These are phyloP conservation scores for Zoanthus solanderi DNA, from an alignment of 92 coral and sea anemone species.

Conservation along the genomic window DNA sequence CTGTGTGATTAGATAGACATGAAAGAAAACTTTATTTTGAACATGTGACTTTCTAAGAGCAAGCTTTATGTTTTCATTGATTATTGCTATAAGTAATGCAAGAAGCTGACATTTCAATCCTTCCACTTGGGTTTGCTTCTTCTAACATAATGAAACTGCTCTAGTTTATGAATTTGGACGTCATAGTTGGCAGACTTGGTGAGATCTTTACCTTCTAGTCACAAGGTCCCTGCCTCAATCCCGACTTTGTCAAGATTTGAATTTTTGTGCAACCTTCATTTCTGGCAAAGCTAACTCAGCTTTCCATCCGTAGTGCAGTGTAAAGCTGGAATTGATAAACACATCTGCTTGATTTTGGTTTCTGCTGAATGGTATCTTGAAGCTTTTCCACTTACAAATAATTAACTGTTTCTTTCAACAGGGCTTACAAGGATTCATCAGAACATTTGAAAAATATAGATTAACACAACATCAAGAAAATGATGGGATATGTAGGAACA, in stretches of 20 bases:
- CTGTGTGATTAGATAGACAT: not conserved
- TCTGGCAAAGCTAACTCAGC: no score
- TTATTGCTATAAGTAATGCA: no score
- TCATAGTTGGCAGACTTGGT: slow-evolving; percentile 86
- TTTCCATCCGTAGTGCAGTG: slow-evolving; percentile 79
- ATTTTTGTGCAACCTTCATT: no score
- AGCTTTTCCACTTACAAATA: not conserved
- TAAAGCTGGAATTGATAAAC: slow-evolving; percentile 86
- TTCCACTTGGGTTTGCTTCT: not conserved
- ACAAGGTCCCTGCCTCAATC: no score
- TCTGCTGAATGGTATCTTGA: not conserved
- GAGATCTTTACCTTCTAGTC: not conserved
- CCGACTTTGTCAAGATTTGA: no score
- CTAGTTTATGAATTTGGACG: slow-evolving; percentile 12
- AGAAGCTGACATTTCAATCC: not conserved
- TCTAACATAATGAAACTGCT: not conserved
- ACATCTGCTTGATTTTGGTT: not conserved
- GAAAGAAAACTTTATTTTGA: not conserved
- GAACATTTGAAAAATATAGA: slow-evolving; percentile 2
- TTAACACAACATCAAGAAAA: not conserved
- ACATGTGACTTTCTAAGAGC: no score
- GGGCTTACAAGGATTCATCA: slow-evolving; percentile 9
- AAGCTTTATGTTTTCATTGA: no score
- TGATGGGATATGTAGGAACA: not conserved
- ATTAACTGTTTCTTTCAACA: slow-evolving; percentile 6